These are phyloP conservation scores for Zonotrichia leucophrys DNA, from an alignment of 2,113 vertebrate genomes.

Conservation along the genomic window DNA sequence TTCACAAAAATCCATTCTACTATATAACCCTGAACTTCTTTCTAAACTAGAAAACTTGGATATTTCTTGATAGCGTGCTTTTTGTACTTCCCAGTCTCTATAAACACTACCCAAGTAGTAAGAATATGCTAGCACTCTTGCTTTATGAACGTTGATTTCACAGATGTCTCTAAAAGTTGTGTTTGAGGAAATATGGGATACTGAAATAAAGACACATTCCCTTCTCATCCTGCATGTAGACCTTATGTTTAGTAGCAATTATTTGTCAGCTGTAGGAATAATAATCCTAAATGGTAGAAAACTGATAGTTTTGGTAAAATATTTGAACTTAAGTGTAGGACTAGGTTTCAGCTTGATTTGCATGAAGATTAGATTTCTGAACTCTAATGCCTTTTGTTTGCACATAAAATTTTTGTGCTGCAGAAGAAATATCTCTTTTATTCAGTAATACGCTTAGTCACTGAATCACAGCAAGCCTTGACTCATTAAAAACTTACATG, in stretches of 20 bases:
- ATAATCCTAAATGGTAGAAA: neutral
- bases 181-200: neutral
- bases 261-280: neutral
- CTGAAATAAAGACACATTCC: neutral
- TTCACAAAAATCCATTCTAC: neutral
- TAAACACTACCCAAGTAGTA: neutral
- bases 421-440: neutral
- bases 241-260: neutral
- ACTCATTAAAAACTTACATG: conserved; percentile 3
- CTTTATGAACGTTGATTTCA: neutral
- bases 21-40: neutral
- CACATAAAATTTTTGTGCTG: neutral
- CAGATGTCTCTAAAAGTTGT: neutral
- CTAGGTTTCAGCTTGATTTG: neutral
- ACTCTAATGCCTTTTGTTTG: neutral
- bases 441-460: neutral
- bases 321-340: neutral
- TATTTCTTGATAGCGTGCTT: neutral
- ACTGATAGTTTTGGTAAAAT: neutral
- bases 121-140: neutral
- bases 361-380: neutral
- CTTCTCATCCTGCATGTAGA: neutral
- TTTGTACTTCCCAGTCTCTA: neutral
- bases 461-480: neutral
- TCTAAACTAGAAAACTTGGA: neutral